Evolutionary conservation across 2,113 vertebrate genomes (phyloP).

Genomic region (Bubo scandiacus): DNA sequence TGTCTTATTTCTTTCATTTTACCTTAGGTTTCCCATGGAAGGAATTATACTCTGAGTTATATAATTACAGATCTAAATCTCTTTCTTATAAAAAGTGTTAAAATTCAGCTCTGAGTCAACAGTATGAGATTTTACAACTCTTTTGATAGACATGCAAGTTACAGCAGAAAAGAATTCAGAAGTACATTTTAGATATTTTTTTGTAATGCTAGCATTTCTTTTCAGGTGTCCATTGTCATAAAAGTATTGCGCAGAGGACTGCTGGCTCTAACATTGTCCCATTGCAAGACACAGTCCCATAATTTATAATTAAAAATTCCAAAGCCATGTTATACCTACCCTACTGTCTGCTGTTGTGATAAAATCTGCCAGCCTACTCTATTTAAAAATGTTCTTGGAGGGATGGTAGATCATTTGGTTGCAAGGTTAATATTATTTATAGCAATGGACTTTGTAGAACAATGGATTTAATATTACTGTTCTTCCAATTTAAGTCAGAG

Average conservation of each 20-base stretch:
- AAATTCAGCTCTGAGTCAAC: not conserved
- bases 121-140: not conserved
- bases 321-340: not conserved
- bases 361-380: not conserved
- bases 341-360: not conserved
- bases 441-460: not conserved
- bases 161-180: not conserved
- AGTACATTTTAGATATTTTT: not conserved
- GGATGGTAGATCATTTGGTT: not conserved
- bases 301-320: slow-evolving; percentile 21
- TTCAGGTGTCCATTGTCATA: not conserved
- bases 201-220: not conserved
- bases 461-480: not conserved
- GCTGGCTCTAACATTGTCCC: not conserved
- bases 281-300: not conserved
- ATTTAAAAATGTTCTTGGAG: slow-evolving; percentile 19
- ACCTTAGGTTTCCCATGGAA: not conserved
- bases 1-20: not conserved
- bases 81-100: not conserved
- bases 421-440: not conserved
- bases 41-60: not conserved
- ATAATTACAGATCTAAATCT: not conserved
- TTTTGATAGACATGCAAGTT: not conserved
- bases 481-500: not conserved
- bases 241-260: not conserved